A percentile compares a stretch with the other conserved stretches of the same genome.
These are phyloP conservation scores for Sinocyclocheilus anophthalmus DNA, from an alignment of 2,113 vertebrate species.

Conservation along the genomic window DNA sequence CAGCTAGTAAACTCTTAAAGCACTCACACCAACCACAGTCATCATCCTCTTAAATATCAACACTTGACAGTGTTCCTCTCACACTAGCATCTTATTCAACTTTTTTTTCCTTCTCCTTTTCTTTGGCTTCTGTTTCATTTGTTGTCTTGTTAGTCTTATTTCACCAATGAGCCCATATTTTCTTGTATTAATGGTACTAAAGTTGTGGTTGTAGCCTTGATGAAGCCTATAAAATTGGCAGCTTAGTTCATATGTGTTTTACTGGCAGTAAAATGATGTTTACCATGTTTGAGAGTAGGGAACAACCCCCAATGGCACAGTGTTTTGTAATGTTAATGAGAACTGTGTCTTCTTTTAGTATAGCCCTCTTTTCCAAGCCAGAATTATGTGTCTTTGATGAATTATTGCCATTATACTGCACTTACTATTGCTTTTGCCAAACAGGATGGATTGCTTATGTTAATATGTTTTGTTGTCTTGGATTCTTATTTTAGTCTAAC, in stretches of 20 bases:
- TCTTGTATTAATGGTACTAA: slow-evolving; percentile 56
- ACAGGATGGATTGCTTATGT: slow-evolving; percentile 63
- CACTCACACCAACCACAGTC: not conserved
- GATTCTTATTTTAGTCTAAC: not conserved
- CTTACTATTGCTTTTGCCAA: slow-evolving; percentile 69
- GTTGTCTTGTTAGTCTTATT: slow-evolving; percentile 24
- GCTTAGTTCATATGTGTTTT: slow-evolving; percentile 78
- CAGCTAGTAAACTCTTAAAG: slow-evolving; percentile 18
- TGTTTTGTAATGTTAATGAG: slow-evolving; percentile 63
- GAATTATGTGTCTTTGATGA: slow-evolving; percentile 66
- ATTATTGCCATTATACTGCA: slow-evolving; percentile 63
- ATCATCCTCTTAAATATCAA: slow-evolving; percentile 14
- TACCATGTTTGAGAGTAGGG: slow-evolving; percentile 73
- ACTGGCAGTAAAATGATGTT: slow-evolving; percentile 80
- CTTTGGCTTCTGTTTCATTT: slow-evolving; percentile 8
- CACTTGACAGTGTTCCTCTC: not conserved
- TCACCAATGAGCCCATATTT: slow-evolving; percentile 40
- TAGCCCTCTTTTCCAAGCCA: not conserved
- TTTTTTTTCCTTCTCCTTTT: not conserved
- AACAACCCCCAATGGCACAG: slow-evolving; percentile 59
- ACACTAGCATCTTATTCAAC: not conserved
- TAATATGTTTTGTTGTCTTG: slow-evolving; percentile 51
- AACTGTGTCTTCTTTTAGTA: slow-evolving; percentile 53
- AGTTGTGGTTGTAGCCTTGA: slow-evolving; percentile 18
- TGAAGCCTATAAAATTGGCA: slow-evolving; percentile 70